Percentiles rank a stretch among this genome's conserved stretches.
These are phyloP conservation scores for Eubasilissa regina DNA, from an alignment of 1,140 invertebrate species.

Conservation along the genomic window DNA sequence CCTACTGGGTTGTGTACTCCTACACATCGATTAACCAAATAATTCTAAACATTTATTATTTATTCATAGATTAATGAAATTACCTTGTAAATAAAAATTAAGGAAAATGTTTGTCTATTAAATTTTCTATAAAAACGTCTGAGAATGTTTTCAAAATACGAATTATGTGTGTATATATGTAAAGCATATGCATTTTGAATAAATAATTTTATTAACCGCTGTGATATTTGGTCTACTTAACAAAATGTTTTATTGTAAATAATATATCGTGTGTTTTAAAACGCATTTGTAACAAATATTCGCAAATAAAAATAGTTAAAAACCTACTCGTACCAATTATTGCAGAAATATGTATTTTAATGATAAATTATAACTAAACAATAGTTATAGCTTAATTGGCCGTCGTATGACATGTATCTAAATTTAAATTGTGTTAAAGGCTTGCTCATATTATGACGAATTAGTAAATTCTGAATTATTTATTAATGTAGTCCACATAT, in stretches of 20 bases:
- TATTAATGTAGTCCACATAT: too few species aligned
- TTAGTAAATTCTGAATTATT: too few species aligned
- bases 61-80: constrained; percentile 49
- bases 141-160: constrained; percentile 50
- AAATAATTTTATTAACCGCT: constrained; percentile 61
- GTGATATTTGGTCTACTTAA: constrained; percentile 61
- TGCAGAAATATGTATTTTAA: background rate
- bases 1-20: constrained; percentile 13
- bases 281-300: constrained; percentile 58
- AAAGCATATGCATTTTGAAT: constrained; percentile 48
- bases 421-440: too few species aligned
- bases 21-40: constrained; percentile 37
- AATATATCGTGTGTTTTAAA: constrained; percentile 54
- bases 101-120: constrained; percentile 57
- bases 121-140: constrained; percentile 59
- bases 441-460: too few species aligned
- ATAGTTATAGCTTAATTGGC: too few species aligned
- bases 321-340: constrained; percentile 26
- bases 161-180: constrained; percentile 57
- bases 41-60: constrained; percentile 42
- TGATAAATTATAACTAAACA: too few species aligned
- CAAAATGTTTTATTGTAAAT: constrained; percentile 60
- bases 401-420: too few species aligned
- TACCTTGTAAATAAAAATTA: constrained; percentile 57
- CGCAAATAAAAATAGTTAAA: constrained; percentile 52